Evolutionary conservation across 2,797 vertebrate genomes (phyloP), one percentile per base, ranked within the genome.

Genomic region (Hemitrygon akajei): DNA sequence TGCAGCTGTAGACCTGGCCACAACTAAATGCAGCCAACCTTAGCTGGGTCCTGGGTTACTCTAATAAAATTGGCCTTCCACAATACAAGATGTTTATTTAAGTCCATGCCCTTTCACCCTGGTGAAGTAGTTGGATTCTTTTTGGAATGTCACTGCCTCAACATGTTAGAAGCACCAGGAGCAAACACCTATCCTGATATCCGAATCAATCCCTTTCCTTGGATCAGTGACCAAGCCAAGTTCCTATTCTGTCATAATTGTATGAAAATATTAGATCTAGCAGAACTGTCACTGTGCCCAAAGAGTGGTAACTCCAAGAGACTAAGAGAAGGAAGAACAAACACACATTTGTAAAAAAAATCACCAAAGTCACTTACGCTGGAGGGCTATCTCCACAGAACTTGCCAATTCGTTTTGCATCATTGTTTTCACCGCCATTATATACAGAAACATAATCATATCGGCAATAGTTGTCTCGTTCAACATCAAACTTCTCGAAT

Each of bases 401-500:
- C 95, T 99, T 99, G 16, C 99, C 99, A 22, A 99, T 99, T 96
- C 98, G 97, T 95, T 96, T 98, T 7, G 98, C 98, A 7, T 99
- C 98, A 0, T 99, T 98, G 95, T 98, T 97, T 96, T 99, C 98
- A 0, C 97, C 97, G 34, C 98, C 98, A 0, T 99, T 99, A 95
- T 98, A 99, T 95, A 99, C 98, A 40, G 98, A 98, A 82, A 99
- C 98, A 0, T 98, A 98, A 95, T 99, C 99, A 0, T 99, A 99
- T 94, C 98, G 98, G 96, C 99, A 99, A 96, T 99, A 99, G 97
- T 98, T 99, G 94, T 99, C 99, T 93, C 98, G 97, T 93, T 99
- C 99, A 94, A 99, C 98, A n/a, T 99, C 99, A 94, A 99, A 99
- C 96, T 99, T 99, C 96, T 99, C 99, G 22, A 99, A 99, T 95